Evolutionary conservation across 2,888 invertebrate species (phyloP).

Genomic region (Phortica okadai): DNA sequence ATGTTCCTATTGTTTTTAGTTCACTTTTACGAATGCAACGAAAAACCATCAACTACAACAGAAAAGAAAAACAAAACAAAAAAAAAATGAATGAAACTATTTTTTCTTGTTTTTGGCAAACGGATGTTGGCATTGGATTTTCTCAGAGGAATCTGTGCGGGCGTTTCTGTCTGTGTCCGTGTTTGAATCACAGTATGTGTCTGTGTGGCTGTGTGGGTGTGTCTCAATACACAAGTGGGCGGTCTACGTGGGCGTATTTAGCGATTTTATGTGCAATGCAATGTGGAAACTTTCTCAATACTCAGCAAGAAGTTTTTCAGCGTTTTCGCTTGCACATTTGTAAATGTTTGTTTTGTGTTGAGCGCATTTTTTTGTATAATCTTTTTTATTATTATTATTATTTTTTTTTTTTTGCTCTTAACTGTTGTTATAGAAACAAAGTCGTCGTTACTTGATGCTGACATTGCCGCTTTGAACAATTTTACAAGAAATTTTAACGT

Average conservation of each 20-base stretch:
- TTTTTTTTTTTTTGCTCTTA: neutral
- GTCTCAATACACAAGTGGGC: neutral
- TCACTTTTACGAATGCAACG: neutral
- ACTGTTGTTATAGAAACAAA: too few relatives aligned
- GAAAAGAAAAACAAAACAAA: neutral
- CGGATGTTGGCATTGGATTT: neutral
- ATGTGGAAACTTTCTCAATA: constrained; percentile 70
- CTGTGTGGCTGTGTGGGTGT: neutral
- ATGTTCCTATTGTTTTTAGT: neutral
- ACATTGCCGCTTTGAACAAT: neutral
- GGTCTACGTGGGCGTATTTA: constrained; percentile 49
- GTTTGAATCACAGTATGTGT: neutral
- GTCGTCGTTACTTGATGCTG: too few relatives aligned
- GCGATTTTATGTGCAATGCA: constrained; percentile 62
- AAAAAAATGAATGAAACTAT: neutral
- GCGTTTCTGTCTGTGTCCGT: neutral
- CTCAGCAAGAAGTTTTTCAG: constrained; percentile 57
- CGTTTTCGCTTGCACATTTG: constrained; percentile 66
- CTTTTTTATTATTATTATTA: constrained; percentile 32
- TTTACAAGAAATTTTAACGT: neutral
- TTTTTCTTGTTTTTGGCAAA: neutral
- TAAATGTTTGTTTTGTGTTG: constrained; percentile 35
- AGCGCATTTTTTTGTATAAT: neutral
- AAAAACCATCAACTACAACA: neutral
- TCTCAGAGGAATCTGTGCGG: neutral